Conservation (phyloP, 2,113 vertebrate genomes). For the Cyprinus carpio region DNA sequence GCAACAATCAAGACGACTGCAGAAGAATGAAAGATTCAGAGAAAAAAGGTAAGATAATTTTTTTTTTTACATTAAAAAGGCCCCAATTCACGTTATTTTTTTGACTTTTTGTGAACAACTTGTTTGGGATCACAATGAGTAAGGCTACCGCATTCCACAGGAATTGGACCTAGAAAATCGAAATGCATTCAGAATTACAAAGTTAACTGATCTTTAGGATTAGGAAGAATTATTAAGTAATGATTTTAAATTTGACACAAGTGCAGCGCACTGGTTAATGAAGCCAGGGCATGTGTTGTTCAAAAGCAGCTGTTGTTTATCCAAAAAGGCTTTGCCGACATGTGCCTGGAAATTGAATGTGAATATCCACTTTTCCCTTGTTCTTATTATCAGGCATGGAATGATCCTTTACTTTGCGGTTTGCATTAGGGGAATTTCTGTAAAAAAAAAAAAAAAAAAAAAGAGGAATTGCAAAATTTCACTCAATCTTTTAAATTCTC, state of each 20-base stretch:
- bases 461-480: background rate
- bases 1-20: constrained; percentile 68
- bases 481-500: background rate
- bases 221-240: background rate
- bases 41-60: constrained; percentile 84
- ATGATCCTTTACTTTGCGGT: background rate
- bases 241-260: background rate
- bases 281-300: background rate
- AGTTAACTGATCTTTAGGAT: background rate
- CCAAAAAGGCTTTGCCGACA: background rate
- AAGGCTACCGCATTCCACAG: background rate
- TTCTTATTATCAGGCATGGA: background rate
- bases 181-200: background rate
- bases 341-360: background rate
- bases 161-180: background rate
- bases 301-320: background rate
- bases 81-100: background rate
- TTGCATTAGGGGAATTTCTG: too few relatives aligned
- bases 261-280: background rate
- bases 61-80: background rate
- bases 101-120: too few relatives aligned
- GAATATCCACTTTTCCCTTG: background rate
- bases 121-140: too few relatives aligned
- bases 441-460: too few relatives aligned
- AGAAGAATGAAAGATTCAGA: constrained; percentile 82